These are phyloP conservation scores for Hyperoodon ampullatus DNA, from an alignment of 2,113 vertebrate species.

Conservation along the genomic window DNA sequence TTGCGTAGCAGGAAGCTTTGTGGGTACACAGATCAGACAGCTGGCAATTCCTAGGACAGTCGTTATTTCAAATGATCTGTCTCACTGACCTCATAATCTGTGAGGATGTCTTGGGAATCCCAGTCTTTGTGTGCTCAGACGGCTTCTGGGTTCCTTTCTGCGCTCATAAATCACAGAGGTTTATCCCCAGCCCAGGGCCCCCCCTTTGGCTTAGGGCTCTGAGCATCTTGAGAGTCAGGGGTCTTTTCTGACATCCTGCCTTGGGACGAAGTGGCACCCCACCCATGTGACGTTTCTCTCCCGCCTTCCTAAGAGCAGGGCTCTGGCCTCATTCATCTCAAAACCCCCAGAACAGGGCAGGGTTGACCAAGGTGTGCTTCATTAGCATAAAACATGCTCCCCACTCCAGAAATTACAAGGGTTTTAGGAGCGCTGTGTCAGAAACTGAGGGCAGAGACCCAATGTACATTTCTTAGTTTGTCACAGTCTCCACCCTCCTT, in stretches of 20 bases:
- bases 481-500: background rate
- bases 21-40: background rate
- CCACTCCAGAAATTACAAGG: background rate
- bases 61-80: background rate
- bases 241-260: accelerated
- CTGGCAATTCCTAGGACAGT: background rate
- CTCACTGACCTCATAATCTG: too few species aligned
- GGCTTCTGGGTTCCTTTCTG: background rate
- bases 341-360: background rate
- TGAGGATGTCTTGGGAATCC: background rate
- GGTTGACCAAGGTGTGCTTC: background rate
- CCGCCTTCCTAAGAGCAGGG: background rate
- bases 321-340: background rate
- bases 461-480: background rate
- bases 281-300: background rate
- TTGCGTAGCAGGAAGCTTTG: background rate
- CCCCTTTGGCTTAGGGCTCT: background rate
- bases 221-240: background rate
- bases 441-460: background rate
- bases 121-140: background rate
- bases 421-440: background rate
- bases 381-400: background rate
- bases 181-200: background rate
- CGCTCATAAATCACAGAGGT: background rate
- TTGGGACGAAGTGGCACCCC: background rate